A percentile compares a stretch with the other conserved stretches of the same genome.
phyloP scores from a whole-genome alignment of 2,797 vertebrate genomes.

The Typhlichthys eigenmanni region DNA sequence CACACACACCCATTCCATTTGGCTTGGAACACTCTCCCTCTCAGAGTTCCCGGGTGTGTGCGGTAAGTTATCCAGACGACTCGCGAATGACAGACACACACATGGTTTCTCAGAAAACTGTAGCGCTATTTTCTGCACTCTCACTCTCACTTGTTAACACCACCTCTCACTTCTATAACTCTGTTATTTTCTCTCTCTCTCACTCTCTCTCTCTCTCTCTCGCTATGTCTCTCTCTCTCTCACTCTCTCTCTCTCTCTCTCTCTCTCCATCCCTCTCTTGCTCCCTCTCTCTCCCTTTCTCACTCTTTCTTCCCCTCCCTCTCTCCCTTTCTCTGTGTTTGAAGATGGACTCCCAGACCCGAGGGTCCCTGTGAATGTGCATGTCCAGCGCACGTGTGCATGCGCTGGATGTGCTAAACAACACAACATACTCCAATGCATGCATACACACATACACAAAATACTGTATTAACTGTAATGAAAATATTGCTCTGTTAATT shows the following conservation, averaged over 20 bases:
- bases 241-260: background rate
- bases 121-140: constrained; percentile 55
- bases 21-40: constrained; percentile 39
- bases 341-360: constrained; percentile 47
- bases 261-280: background rate
- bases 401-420: background rate
- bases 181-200: background rate
- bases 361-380: constrained; percentile 44
- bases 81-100: constrained; percentile 51
- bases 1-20: no score
- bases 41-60: constrained; percentile 36
- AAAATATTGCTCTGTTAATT: no score
- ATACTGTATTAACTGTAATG: no score
- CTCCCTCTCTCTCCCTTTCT: background rate
- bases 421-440: background rate
- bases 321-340: constrained; percentile 1
- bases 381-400: constrained; percentile 1
- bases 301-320: background rate
- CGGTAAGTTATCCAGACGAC: constrained; percentile 49
- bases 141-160: constrained; percentile 44
- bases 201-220: background rate
- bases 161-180: constrained; percentile 8
- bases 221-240: background rate
- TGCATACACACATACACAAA: background rate
- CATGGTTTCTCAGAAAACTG: constrained; percentile 56